A percentile compares a stretch with the other conserved stretches of the same genome.
Conservation (phyloP, 2,797 vertebrate species). For the Alauda arvensis region DNA sequence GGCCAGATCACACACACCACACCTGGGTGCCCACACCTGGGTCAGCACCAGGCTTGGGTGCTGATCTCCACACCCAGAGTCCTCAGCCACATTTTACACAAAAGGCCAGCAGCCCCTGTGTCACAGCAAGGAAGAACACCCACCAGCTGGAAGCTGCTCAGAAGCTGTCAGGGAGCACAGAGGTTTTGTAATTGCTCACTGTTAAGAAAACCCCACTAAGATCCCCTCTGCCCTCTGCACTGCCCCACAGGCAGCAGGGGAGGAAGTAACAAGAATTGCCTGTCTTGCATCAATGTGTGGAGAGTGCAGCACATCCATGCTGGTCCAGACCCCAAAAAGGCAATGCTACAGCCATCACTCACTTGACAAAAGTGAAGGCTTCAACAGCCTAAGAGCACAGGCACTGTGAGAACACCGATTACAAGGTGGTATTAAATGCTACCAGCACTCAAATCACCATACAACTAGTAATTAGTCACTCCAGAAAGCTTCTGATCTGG, state of each 20-base stretch:
- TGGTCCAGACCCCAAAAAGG: slow-evolving; percentile 37
- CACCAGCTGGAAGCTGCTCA: neutral
- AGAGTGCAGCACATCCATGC: neutral
- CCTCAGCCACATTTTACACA: neutral
- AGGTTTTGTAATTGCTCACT: neutral
- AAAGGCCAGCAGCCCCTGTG: neutral
- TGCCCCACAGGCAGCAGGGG: neutral
- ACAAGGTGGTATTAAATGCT: slow-evolving; percentile 56
- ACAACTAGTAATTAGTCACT: slow-evolving; percentile 60
- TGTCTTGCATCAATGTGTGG: neutral
- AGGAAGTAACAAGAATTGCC: neutral
- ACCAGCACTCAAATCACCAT: slow-evolving; percentile 54
- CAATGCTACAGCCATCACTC: slow-evolving; percentile 39
- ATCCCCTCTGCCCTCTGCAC: neutral
- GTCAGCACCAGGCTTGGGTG: neutral
- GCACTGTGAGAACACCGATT: slow-evolving; percentile 45
- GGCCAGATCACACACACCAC: neutral
- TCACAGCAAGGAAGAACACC: neutral
- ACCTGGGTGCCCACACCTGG: too few species aligned
- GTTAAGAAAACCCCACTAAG: neutral
- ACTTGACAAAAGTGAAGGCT: slow-evolving; percentile 45
- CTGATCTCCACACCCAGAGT: neutral
- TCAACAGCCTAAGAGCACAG: slow-evolving; percentile 33
- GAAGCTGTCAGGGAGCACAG: neutral
- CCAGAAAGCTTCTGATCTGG: slow-evolving; percentile 56